Conservation (phyloP, 1,140 invertebrate species). For the Orchesella cincta region DNA sequence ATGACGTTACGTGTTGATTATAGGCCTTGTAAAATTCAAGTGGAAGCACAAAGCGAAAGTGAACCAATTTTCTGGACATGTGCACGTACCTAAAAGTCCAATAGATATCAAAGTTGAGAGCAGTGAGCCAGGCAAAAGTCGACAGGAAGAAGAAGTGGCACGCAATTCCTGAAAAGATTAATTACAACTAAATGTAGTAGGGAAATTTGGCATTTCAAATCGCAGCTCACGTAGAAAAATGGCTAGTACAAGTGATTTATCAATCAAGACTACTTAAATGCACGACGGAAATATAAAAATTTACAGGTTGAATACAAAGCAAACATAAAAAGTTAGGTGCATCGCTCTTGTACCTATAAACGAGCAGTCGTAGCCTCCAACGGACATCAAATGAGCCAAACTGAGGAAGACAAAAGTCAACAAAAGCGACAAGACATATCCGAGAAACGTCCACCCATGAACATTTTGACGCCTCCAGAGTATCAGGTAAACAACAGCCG, state of each 20-base stretch:
- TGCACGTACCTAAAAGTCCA: slow-evolving; percentile 36
- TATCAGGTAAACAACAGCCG: slow-evolving; percentile 38
- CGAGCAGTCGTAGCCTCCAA: not conserved
- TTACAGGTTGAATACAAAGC: not conserved
- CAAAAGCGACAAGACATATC: slow-evolving; percentile 40
- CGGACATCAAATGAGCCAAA: slow-evolving; percentile 28
- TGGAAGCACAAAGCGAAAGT: no score
- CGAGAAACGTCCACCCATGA: slow-evolving; percentile 46
- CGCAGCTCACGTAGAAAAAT: no score
- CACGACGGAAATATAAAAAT: no score
- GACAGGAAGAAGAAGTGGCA: slow-evolving; percentile 38
- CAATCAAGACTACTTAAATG: no score
- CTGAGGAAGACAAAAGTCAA: slow-evolving; percentile 40
- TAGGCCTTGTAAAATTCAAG: no score
- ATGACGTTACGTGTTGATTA: no score
- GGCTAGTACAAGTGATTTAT: no score
- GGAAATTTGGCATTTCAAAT: no score
- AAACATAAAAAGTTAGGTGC: not conserved
- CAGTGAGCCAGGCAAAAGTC: slow-evolving; percentile 36
- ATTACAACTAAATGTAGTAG: not conserved
- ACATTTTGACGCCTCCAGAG: slow-evolving; percentile 47
- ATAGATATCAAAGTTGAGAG: slow-evolving; percentile 38
- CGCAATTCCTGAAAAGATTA: not conserved
- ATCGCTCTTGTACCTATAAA: not conserved
- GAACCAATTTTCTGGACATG: not conserved